Conservation (phyloP, 2,113 vertebrate genomes). For the Otolemur garnettii region DNA sequence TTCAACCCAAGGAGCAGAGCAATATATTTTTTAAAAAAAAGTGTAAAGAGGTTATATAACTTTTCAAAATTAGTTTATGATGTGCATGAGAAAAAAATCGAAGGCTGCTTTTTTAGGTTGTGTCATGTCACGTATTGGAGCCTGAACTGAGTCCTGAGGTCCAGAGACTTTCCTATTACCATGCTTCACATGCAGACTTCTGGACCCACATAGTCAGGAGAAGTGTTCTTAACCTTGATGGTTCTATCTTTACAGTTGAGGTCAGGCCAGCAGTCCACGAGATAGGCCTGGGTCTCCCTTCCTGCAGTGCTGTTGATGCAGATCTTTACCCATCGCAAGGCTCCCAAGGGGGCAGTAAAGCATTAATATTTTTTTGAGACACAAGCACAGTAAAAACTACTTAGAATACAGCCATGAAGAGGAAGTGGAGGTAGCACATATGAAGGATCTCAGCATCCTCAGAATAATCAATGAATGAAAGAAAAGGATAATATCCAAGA, state of each 20-base stretch:
- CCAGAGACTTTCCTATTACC: background rate
- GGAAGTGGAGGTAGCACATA: no score
- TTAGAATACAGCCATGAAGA: background rate
- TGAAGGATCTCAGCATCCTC: background rate
- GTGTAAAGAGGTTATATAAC: background rate
- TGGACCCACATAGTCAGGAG: background rate
- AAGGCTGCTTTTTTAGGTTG: background rate
- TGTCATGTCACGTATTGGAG: background rate
- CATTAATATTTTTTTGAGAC: background rate
- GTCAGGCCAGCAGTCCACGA: background rate
- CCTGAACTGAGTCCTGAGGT: background rate
- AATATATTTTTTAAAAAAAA: no score
- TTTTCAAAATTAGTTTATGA: slow-evolving; percentile 33
- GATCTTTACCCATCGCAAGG: background rate
- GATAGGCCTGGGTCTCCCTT: no score
- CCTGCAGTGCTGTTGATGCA: background rate
- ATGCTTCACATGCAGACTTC: background rate
- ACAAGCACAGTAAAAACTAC: background rate
- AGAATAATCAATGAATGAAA: background rate
- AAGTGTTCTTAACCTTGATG: background rate
- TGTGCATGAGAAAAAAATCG: background rate
- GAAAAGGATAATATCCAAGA: background rate
- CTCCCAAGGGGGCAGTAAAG: background rate
- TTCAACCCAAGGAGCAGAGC: no score
- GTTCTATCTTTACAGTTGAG: background rate